Conservation (phyloP, 1,140 invertebrate species). For the Drosophila pseudoananassae region DNA sequence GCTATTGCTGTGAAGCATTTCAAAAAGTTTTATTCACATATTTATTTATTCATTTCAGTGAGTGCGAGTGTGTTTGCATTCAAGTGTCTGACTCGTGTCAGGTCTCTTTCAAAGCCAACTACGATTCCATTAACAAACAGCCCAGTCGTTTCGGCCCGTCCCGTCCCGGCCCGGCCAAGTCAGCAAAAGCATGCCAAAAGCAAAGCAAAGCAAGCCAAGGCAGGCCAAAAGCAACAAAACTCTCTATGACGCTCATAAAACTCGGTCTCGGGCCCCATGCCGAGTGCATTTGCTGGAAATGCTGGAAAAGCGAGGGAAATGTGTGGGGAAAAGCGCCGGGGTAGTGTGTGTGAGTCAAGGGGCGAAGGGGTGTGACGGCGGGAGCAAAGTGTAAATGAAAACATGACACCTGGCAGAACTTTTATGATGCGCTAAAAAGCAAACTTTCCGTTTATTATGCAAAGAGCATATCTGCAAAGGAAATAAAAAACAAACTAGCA, state of each 20-base stretch:
- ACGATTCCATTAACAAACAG: slow-evolving; percentile 8
- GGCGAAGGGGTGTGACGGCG: too few species aligned
- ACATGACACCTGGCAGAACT: slow-evolving; percentile 77
- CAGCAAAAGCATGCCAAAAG: neutral
- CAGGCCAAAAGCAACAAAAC: slow-evolving; percentile 18
- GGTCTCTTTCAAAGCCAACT: slow-evolving; percentile 35
- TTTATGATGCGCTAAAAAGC: slow-evolving; percentile 70
- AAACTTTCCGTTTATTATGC: slow-evolving; percentile 70
- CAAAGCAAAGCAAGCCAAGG: neutral
- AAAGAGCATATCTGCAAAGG: slow-evolving; percentile 40
- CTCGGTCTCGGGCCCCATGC: slow-evolving; percentile 32
- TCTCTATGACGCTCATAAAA: slow-evolving; percentile 33
- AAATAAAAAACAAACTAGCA: slow-evolving; percentile 13
- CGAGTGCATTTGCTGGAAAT: slow-evolving; percentile 16
- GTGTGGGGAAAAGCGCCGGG: neutral
- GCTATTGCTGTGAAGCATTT: slow-evolving; percentile 33
- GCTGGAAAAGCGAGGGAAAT: slow-evolving; percentile 17
- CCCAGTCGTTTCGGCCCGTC: neutral
- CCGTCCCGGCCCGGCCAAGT: too few species aligned
- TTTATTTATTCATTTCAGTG: slow-evolving; percentile 45
- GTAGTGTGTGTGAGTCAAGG: neutral
- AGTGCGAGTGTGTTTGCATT: slow-evolving; percentile 31
- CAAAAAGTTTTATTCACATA: slow-evolving; percentile 51
- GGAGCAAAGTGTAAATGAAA: slow-evolving; percentile 77
- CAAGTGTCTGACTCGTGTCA: slow-evolving; percentile 53